phyloP scores from a whole-genome alignment of 2,113 vertebrate genomes.

The Silurus meridionalis region DNA sequence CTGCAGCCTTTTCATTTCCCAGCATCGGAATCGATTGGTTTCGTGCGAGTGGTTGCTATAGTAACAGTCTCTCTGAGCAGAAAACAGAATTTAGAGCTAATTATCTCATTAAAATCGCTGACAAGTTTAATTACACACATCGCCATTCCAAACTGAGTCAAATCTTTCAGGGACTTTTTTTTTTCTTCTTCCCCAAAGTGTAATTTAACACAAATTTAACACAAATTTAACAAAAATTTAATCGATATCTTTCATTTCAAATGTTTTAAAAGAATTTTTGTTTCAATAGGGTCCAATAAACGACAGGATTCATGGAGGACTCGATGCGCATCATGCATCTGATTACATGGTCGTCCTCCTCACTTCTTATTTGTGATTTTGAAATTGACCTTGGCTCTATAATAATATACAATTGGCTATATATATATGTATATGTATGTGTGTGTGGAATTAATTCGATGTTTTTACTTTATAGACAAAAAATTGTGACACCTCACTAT shows the following conservation, averaged over 20 bases:
- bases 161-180: neutral
- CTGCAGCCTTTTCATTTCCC: slow-evolving; percentile 28
- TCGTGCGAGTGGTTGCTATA: slow-evolving; percentile 43
- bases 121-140: slow-evolving; percentile 42
- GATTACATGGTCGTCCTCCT: slow-evolving; percentile 36
- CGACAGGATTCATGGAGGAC: neutral
- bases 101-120: slow-evolving; percentile 48
- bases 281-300: neutral
- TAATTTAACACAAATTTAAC: neutral
- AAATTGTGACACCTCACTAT: no score
- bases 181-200: neutral
- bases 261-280: neutral
- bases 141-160: neutral
- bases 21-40: slow-evolving; percentile 27
- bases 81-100: slow-evolving; percentile 31
- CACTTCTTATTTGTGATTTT: slow-evolving; percentile 23
- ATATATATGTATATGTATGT: no score
- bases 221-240: no score
- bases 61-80: slow-evolving; percentile 48
- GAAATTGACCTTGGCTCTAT: neutral
- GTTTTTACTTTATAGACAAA: no score
- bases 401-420: no score
- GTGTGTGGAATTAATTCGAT: no score
- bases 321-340: neutral
- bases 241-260: neutral